Evolutionary conservation across 2,888 invertebrate species (phyloP).

Genomic region (Malthinus seriepunctatus): DNA sequence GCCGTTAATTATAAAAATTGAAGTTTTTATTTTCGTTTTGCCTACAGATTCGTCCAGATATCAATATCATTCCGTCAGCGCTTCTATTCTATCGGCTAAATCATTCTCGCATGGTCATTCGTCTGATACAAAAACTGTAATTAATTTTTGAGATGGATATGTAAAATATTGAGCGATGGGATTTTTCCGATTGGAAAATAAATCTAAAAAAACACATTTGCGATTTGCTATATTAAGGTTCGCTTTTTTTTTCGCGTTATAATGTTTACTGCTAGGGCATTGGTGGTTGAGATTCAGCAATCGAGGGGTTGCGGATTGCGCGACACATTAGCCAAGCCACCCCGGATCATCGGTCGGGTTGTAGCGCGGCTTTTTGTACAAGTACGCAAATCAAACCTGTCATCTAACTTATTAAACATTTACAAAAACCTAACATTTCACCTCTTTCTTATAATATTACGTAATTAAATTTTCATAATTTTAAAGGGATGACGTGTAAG

Average conservation of each 20-base stretch:
- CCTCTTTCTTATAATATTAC: background rate
- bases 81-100: conserved; percentile 35
- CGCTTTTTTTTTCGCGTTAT: conserved; percentile 35
- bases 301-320: conserved; percentile 43
- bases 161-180: conserved; percentile 50
- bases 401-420: conserved; percentile 37
- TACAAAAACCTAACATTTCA: background rate
- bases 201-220: conserved; percentile 51
- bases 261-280: conserved; percentile 28
- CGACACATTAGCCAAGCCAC: conserved; percentile 48
- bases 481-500: background rate
- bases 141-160: conserved; percentile 55
- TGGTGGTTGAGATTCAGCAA: conserved; percentile 36
- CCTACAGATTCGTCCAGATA: conserved; percentile 37
- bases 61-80: conserved; percentile 40
- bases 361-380: conserved; percentile 41
- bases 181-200: conserved; percentile 51
- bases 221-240: conserved; percentile 46
- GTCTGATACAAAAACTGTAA: conserved; percentile 48
- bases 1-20: conserved; percentile 49
- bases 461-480: background rate
- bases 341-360: conserved; percentile 45
- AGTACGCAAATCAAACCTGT: conserved; percentile 51
- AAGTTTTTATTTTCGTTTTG: conserved; percentile 38
- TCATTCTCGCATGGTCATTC: conserved; percentile 40